Base-by-base conservation (phyloP, 2,113 vertebrate genomes). In the Terrapene triunguis region DNA sequence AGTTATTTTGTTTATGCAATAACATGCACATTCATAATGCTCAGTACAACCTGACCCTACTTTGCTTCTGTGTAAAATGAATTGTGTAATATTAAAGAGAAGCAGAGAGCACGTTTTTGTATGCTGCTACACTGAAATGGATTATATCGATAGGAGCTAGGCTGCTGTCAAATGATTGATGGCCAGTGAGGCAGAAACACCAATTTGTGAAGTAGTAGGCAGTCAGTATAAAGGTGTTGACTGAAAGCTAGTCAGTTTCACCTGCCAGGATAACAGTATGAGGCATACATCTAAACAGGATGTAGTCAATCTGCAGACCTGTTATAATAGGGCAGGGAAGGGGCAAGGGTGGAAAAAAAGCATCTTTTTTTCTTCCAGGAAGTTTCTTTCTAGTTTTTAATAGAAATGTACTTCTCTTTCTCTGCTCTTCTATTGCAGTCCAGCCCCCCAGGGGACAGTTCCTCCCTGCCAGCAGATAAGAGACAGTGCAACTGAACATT, bases 31-130 rank as follows among this genome's bases (percentile, higher is more conserved):
- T 91, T 92, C 90, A 38, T 14, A 69, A 90, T 27, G 1, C 35
- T 88, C 79, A 85, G 65, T 21, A 44, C 93, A 95, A 94, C 80
- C 25, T 89, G 48, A 42, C 72, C 44, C 80, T 84, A 72, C 82
- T 48, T 92, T 92, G 27, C 47, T 79, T 95, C 87, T 89, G 94
- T 89, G 85, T 85, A 57, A 93, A 86, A 97, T 96, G 92, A 93
- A 84, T 92, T 35, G 10, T 44, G 57, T 85, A 94, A 88, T 65
- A 90, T 27, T 87, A 88, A 62, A 57, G 78, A 80, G 92, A 84
- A 91, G 35, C 32, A 88, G 51, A 83, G 74, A 87, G 80, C 93
- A 42, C 54, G 83, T 42, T 96, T 98, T 89, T 89, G 86, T 89
- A 25, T 85, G 94, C 81, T 87, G 10, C 85, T 89, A 10, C 81